phyloP scores from a whole-genome alignment of 2,888 invertebrate genomes.

The Creontiades dilutus region DNA sequence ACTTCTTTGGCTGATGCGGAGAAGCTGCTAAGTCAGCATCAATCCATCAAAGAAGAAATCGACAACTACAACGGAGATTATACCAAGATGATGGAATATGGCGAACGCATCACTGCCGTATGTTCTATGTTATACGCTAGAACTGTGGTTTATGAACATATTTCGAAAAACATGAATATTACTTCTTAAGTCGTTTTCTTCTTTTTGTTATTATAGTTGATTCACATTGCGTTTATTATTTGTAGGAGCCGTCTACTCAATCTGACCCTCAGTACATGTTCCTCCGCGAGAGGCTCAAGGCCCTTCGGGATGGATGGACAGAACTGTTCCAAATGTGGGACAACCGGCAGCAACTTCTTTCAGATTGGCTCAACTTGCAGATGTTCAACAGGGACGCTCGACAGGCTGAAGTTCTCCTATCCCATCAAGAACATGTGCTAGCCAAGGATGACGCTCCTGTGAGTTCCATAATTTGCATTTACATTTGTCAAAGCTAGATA shows the following conservation, averaged over 20 bases:
- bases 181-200: neutral
- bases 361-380: conserved; percentile 96
- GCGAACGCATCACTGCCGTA: conserved; percentile 91
- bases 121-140: neutral
- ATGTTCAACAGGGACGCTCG: conserved; percentile 97
- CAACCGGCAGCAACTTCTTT: conserved; percentile 95
- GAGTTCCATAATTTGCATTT: conserved; percentile 76
- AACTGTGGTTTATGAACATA: too few species aligned
- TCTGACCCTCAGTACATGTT: conserved; percentile 99
- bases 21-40: conserved; percentile 96
- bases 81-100: conserved; percentile 99
- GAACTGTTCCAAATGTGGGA: conserved; percentile 99
- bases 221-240: neutral
- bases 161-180: too few species aligned
- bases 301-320: conserved; percentile 99
- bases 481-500: neutral
- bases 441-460: conserved; percentile 97
- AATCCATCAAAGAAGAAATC: conserved; percentile 98
- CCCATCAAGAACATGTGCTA: conserved; percentile 98
- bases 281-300: conserved; percentile 97
- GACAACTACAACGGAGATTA: conserved; percentile 99
- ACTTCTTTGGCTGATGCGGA: conserved; percentile 97
- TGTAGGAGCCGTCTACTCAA: conserved; percentile 87
- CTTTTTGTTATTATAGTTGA: neutral
- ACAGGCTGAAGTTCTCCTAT: conserved; percentile 97